Conservation (phyloP, 1,140 invertebrate species). For the Ceratitis capitata region DNA sequence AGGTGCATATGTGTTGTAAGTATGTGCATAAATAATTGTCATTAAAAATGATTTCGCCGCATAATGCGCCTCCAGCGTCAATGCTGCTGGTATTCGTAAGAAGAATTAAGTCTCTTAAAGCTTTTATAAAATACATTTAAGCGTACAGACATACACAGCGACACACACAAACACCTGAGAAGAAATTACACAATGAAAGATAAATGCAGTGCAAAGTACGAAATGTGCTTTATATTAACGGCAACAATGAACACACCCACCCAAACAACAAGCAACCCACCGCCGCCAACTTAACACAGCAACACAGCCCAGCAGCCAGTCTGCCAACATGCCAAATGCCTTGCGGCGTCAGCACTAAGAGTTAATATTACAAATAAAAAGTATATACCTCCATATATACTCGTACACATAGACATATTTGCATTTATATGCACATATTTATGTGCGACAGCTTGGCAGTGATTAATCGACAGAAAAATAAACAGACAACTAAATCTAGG, state of each 20-base stretch:
- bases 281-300: background rate
- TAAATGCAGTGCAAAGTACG: background rate
- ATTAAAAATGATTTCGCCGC: background rate
- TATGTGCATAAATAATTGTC: background rate
- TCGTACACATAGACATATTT: too few species aligned
- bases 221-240: background rate
- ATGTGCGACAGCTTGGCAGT: background rate
- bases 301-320: background rate
- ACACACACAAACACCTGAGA: background rate
- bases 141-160: background rate
- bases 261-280: too few species aligned
- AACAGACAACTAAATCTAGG: constrained; percentile 25
- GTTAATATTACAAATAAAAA: background rate
- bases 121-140: background rate
- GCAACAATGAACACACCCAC: background rate
- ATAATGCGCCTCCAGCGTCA: background rate
- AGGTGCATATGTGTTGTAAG: background rate
- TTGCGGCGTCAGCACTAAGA: background rate
- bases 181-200: background rate
- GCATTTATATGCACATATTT: background rate
- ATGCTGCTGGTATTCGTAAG: background rate
- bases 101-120: background rate
- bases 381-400: background rate
- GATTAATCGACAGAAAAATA: constrained; percentile 8
- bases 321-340: background rate